Evolutionary conservation across 23 tunicate genomes (phyloP), one percentile per base, ranked within the genome.

Genomic region (Phallusia fumigata): DNA sequence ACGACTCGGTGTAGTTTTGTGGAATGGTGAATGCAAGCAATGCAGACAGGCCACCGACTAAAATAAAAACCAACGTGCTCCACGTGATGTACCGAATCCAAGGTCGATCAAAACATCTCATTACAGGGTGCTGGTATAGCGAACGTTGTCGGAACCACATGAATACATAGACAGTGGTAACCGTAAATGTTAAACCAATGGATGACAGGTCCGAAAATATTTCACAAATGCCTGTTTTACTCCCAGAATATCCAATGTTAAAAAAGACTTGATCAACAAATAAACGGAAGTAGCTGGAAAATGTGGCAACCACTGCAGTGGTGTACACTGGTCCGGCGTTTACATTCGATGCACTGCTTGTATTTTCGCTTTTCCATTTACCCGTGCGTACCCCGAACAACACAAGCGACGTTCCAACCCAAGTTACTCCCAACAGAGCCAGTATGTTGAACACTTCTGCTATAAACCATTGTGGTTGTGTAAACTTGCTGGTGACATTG

Each of bases 281-380:
- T 74, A 34, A 19, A 5, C 34, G 33, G 2, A 74, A 3, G 44
- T 74, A 74, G 44, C 77, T 11, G 34, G 30, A 74, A 19, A 74
- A 18, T 8, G 30, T 19, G 10, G 77, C 77, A 15, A 33, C 8
- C 6, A 74, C 44, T 2, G 44, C 44, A 0, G 77, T 10, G 22
- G 77, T 74, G 44, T 74, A 74, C 13, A 74, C 77, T 1, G 35
- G 33, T 74, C 77, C 77, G 22, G 77, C 77, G 77, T 74, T 74
- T 24, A 58, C 69, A 16, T 58, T 11, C 16, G 13, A 16, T 28
- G 35, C 34, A 34, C 19, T 34, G 36, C 13, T 74, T 19, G 30
- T 33, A 15, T 74, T 34, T 19, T 74, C 22, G 10, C 12, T 30
- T 34, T 34, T 33, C 77, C 77, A 74, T 34, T 74, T 74, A 1